A percentile compares a stretch with the other conserved stretches of the same genome.
Conservation (phyloP, 1,140 invertebrate species). For the Drosophila elegans region DNA sequence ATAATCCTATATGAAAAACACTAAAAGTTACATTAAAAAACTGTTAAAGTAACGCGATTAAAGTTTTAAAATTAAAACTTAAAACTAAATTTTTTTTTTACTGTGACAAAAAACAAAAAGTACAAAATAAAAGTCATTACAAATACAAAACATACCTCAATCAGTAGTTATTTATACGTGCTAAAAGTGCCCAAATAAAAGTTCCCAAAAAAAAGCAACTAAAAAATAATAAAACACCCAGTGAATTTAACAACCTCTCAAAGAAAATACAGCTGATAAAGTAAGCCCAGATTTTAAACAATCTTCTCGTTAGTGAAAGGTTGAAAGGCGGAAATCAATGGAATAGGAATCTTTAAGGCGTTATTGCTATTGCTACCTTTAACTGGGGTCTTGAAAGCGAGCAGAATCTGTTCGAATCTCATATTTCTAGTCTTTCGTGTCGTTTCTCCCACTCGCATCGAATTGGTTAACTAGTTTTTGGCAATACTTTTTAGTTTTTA, state of each 20-base stretch:
- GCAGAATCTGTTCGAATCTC: conserved; percentile 7
- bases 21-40: neutral
- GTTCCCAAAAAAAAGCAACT: neutral
- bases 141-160: conserved; percentile 26
- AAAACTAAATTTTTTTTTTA: conserved; percentile 48
- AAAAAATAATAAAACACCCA: conserved; percentile 4
- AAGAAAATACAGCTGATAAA: conserved; percentile 16
- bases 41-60: neutral
- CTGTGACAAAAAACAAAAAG: conserved; percentile 42
- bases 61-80: neutral
- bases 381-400: conserved; percentile 3
- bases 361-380: neutral
- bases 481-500: conserved; percentile 15
- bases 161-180: conserved; percentile 23
- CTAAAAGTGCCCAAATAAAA: conserved; percentile 24
- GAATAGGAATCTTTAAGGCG: conserved; percentile 24
- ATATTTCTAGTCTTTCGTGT: conserved; percentile 40
- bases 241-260: conserved; percentile 22
- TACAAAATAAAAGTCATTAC: conserved; percentile 34
- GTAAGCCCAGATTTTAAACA: conserved; percentile 21
- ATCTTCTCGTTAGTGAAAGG: conserved; percentile 16
- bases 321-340: conserved; percentile 69
- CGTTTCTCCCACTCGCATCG: conserved; percentile 21
- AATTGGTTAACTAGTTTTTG: conserved; percentile 41
- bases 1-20: conserved; percentile 2